phyloP scores from a whole-genome alignment of 2,888 invertebrate genomes.

The Cephus pygmeus region DNA sequence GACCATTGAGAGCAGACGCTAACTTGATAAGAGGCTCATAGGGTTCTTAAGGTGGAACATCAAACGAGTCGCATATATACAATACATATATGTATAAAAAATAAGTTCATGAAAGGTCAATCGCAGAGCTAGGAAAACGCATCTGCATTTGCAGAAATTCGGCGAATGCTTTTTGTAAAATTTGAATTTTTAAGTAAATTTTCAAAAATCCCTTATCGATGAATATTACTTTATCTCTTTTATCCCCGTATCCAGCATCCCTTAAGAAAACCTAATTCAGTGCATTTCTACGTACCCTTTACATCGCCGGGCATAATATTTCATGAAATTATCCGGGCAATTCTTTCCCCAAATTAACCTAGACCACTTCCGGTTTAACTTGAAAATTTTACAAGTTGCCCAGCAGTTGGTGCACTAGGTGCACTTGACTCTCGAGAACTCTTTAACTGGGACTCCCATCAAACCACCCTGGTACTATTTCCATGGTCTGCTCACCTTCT shows the following conservation, averaged over 20 bases:
- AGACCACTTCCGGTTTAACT: not conserved
- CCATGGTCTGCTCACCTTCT: not conserved
- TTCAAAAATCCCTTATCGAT: not conserved
- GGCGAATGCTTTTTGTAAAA: not conserved
- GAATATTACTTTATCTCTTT: no score
- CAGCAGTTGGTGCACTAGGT: not conserved
- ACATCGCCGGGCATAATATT: not conserved
- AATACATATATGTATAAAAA: not conserved
- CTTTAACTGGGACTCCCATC: not conserved
- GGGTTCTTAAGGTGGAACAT: not conserved
- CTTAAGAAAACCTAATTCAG: not conserved
- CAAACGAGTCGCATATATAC: not conserved
- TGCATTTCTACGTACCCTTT: not conserved
- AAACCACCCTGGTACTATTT: not conserved
- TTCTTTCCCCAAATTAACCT: not conserved
- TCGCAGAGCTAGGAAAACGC: not conserved
- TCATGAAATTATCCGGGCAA: not conserved
- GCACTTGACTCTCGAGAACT: not conserved
- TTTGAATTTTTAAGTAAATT: not conserved
- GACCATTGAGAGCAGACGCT: not conserved
- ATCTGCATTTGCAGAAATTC: not conserved
- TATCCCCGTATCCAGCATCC: no score
- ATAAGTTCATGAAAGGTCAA: not conserved
- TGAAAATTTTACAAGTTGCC: not conserved
- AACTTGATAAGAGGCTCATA: constrained; percentile 19